phyloP scores from a whole-genome alignment of 2,888 invertebrate species.

The Drosophila prostipennis region DNA sequence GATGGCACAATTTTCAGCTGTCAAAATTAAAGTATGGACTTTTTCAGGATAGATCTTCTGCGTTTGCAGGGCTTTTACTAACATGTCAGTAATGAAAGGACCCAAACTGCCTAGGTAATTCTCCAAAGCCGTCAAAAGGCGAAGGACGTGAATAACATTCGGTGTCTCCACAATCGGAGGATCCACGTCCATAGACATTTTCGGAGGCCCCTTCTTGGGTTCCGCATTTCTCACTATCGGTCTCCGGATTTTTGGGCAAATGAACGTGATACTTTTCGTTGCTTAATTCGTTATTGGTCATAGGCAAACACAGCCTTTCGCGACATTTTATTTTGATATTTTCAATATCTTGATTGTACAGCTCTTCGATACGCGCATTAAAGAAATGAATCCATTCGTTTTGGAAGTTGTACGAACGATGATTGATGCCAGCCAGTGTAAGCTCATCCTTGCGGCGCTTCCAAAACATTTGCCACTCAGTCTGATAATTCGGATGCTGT shows the following conservation, averaged over 20 bases:
- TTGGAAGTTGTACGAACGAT: conserved; percentile 91
- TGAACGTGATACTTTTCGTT: conserved; percentile 88
- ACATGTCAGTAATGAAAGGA: conserved; percentile 89
- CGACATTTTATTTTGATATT: conserved; percentile 75
- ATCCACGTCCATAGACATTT: conserved; percentile 18
- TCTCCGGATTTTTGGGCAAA: conserved; percentile 53
- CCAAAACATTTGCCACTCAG: conserved; percentile 96
- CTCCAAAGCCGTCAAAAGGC: conserved; percentile 91
- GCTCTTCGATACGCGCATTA: conserved; percentile 90
- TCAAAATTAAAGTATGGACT: conserved; percentile 88
- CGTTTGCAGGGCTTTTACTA: conserved; percentile 73
- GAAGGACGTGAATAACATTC: conserved; percentile 87
- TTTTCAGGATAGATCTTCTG: conserved; percentile 86
- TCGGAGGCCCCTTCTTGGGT: neutral
- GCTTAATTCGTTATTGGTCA: conserved; percentile 86
- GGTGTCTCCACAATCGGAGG: conserved; percentile 62
- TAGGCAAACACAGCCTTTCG: conserved; percentile 74
- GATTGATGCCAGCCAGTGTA: conserved; percentile 85
- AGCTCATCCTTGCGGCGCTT: conserved; percentile 91
- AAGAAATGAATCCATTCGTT: conserved; percentile 94
- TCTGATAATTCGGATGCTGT: conserved; percentile 92
- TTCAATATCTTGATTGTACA: conserved; percentile 89
- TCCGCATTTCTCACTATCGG: neutral
- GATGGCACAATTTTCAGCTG: conserved; percentile 87
- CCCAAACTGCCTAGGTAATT: conserved; percentile 92